Evolutionary conservation across 2,888 invertebrate species (phyloP).

Genomic region (Entomobrya multifasciata): DNA sequence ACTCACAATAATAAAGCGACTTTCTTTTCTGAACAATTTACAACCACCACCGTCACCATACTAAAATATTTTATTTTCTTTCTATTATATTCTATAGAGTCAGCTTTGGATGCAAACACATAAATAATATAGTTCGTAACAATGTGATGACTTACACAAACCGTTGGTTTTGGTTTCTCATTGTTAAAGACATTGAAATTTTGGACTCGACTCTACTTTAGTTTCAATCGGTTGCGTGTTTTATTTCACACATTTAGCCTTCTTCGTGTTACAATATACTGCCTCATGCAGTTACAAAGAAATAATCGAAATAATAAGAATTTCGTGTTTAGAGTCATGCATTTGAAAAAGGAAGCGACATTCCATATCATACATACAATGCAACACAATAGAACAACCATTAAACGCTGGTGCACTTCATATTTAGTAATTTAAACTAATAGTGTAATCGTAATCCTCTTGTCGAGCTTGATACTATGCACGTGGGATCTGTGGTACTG

Average conservation of each 20-base stretch:
- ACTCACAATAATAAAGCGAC: background rate
- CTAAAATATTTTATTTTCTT: background rate
- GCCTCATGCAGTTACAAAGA: slow-evolving; percentile 9
- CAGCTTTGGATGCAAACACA: background rate
- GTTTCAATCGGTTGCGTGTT: background rate
- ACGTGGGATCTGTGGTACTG: too few species aligned
- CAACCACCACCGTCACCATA: too few species aligned
- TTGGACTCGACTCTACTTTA: background rate
- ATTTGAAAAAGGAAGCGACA: background rate
- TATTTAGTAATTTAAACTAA: slow-evolving; percentile 3
- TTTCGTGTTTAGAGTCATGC: background rate
- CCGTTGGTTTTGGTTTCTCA: background rate
- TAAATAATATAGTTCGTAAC: slow-evolving; percentile 31
- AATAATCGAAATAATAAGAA: too few species aligned
- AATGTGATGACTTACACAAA: background rate
- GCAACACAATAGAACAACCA: too few species aligned
- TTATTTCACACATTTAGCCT: background rate
- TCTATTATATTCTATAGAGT: background rate
- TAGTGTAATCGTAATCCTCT: slow-evolving; percentile 27
- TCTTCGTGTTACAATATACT: too few species aligned
- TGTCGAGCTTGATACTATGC: background rate
- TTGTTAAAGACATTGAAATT: slow-evolving; percentile 1
- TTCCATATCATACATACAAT: too few species aligned
- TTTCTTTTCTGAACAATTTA: background rate
- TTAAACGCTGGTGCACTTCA: background rate